Conservation (phyloP, 2,797 vertebrate genomes). For the Chloroceryle inda region DNA sequence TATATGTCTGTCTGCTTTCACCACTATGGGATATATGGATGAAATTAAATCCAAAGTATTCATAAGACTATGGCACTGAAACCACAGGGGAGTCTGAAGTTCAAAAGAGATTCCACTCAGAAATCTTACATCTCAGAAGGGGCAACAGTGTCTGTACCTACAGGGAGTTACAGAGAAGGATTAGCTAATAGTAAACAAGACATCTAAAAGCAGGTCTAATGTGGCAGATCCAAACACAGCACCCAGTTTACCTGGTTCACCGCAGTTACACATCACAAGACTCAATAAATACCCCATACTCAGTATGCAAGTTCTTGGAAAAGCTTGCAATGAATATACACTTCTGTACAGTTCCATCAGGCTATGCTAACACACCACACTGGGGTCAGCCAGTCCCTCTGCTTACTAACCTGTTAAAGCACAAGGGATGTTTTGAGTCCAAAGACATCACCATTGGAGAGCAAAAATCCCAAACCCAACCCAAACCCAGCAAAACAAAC, state of each 20-base stretch:
- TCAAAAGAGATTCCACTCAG: neutral
- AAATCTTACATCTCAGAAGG: neutral
- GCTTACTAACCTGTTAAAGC: neutral
- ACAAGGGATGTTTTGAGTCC: neutral
- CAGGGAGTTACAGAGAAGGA: neutral
- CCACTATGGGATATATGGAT: neutral
- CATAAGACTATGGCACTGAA: neutral
- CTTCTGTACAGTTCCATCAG: neutral
- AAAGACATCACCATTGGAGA: neutral
- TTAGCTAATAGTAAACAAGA: neutral
- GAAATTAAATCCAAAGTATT: neutral
- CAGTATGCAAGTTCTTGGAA: neutral
- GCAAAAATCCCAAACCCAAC: neutral
- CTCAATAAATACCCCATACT: neutral
- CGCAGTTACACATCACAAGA: neutral
- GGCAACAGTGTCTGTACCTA: neutral
- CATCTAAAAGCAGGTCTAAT: neutral
- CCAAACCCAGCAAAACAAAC: neutral
- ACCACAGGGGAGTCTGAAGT: neutral
- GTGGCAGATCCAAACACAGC: neutral
- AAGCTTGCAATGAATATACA: neutral
- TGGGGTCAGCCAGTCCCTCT: neutral
- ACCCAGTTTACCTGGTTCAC: neutral
- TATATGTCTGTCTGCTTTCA: neutral
- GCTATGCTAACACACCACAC: neutral